Evolutionary conservation across 2,888 invertebrate species (phyloP).

Genomic region (Prostheceraeus crozeri): DNA sequence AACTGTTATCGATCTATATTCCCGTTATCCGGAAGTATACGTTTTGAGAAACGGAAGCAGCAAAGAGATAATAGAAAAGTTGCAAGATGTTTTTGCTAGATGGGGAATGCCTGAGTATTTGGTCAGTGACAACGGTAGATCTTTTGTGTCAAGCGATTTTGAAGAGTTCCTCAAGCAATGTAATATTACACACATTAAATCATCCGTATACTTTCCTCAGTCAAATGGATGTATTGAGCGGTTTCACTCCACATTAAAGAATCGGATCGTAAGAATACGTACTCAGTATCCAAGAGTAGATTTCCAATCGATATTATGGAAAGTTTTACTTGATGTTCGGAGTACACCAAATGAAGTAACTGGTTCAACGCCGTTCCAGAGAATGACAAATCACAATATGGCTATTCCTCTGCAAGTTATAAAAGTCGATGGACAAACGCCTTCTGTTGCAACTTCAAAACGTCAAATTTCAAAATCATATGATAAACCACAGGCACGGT

Average conservation of each 20-base stretch:
- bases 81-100: constrained; percentile 15
- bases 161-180: neutral
- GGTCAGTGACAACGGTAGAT: constrained; percentile 2
- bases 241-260: constrained; percentile 5
- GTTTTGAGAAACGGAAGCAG: neutral
- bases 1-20: constrained; percentile 11
- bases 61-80: constrained; percentile 6
- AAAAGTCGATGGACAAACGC: too few relatives aligned
- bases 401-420: too few relatives aligned
- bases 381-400: too few relatives aligned
- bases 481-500: too few relatives aligned
- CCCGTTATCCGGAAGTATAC: neutral
- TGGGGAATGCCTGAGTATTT: constrained; percentile 5
- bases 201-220: constrained; percentile 15
- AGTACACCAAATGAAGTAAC: constrained; percentile 14
- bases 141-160: constrained; percentile 16
- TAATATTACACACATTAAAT: constrained; percentile 21
- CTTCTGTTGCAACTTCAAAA: too few relatives aligned
- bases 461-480: too few relatives aligned
- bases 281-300: neutral
- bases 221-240: constrained; percentile 5
- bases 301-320: neutral
- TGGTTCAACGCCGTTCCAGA: too few relatives aligned
- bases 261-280: neutral
- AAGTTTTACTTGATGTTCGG: constrained; percentile 7